A percentile compares a stretch with the other conserved stretches of the same genome.
Conservation (phyloP, 2,888 invertebrate species). For the Halocaridina rubra region DNA sequence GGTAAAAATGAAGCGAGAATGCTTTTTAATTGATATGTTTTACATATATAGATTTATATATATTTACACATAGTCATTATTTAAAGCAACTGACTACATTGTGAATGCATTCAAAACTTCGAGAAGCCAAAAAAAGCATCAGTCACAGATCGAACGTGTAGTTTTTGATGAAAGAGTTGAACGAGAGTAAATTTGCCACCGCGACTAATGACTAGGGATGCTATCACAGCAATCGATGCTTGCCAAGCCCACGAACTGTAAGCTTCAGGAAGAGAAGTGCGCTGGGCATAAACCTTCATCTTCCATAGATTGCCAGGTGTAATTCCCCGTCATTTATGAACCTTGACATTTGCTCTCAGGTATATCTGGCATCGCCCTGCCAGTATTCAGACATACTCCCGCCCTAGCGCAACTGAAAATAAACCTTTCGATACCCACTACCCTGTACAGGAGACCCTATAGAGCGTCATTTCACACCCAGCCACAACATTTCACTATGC, state of each 20-base stretch:
- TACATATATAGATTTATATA: too few relatives aligned
- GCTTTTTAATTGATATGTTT: too few relatives aligned
- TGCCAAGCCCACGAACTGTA: conserved; percentile 18
- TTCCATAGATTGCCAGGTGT: not conserved
- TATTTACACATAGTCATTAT: too few relatives aligned
- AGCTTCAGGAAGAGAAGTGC: not conserved
- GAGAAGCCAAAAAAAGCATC: too few relatives aligned
- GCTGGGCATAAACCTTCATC: not conserved
- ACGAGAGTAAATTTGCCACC: too few relatives aligned
- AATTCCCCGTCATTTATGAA: too few relatives aligned
- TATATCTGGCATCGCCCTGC: conserved; percentile 1
- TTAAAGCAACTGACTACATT: too few relatives aligned
- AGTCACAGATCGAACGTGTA: too few relatives aligned
- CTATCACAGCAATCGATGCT: conserved; percentile 29
- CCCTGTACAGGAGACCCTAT: not conserved
- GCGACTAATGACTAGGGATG: conserved; percentile 25
- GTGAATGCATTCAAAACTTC: too few relatives aligned
- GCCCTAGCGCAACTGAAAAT: conserved; percentile 1
- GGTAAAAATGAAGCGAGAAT: too few relatives aligned
- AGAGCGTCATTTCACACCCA: not conserved
- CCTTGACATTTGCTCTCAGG: too few relatives aligned
- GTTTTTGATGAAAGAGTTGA: too few relatives aligned
- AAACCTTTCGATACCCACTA: not conserved
- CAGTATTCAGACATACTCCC: conserved; percentile 27
- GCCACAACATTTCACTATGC: not conserved